phyloP scores from a whole-genome alignment of 35 echinoderm and acorn worm genomes.

The Apostichopus parvimensis region DNA sequence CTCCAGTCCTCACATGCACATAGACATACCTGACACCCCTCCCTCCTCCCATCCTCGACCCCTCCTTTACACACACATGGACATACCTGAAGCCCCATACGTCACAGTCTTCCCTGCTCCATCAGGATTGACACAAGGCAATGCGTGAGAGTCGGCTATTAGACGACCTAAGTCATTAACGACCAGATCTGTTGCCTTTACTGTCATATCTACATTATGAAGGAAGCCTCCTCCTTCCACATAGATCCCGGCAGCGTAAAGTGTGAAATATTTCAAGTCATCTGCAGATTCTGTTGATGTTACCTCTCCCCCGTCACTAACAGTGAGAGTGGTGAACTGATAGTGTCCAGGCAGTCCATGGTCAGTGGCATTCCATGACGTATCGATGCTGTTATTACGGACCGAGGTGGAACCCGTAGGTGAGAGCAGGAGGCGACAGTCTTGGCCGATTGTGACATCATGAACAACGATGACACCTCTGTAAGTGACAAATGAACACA shows the following conservation, averaged over 20 bases:
- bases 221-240: slow-evolving; percentile 77
- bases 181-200: slow-evolving; percentile 67
- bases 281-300: slow-evolving; percentile 63
- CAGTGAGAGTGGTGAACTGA: slow-evolving; percentile 73
- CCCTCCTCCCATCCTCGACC: no score
- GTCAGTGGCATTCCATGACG: slow-evolving; percentile 38
- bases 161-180: slow-evolving; percentile 80
- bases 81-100: slow-evolving; percentile 78
- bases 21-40: no score
- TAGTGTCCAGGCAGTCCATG: slow-evolving; percentile 69
- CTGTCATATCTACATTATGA: slow-evolving; percentile 56
- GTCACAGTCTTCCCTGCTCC: slow-evolving; percentile 52
- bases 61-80: not conserved
- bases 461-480: no score
- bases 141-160: slow-evolving; percentile 68
- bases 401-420: slow-evolving; percentile 68
- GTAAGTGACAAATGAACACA: no score
- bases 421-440: slow-evolving; percentile 83
- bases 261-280: slow-evolving; percentile 66
- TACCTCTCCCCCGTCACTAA: slow-evolving; percentile 72
- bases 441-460: slow-evolving; percentile 52
- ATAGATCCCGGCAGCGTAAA: slow-evolving; percentile 60
- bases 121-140: slow-evolving; percentile 59
- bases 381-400: slow-evolving; percentile 58
- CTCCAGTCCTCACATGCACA: no score